These are phyloP conservation scores for Leptarthrus brevirostris DNA, from an alignment of 2,888 invertebrate genomes.

Conservation along the genomic window DNA sequence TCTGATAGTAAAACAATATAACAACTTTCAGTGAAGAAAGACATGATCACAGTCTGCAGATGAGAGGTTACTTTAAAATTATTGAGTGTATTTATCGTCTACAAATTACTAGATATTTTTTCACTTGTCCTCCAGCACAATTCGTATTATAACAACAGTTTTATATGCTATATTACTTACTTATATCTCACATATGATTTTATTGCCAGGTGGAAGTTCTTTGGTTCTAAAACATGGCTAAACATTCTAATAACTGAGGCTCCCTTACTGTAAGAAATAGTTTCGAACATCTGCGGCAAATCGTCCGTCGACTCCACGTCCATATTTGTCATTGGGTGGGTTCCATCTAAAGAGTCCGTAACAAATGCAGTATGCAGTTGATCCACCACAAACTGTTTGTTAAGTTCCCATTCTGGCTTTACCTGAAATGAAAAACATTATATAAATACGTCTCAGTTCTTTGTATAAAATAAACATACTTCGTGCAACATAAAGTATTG, in stretches of 20 bases:
- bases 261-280: slow-evolving; percentile 77
- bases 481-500: slow-evolving; percentile 75
- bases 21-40: too few relatives aligned
- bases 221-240: slow-evolving; percentile 71
- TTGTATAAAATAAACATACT: too few relatives aligned
- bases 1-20: too few relatives aligned
- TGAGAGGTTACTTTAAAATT: too few relatives aligned
- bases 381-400: slow-evolving; percentile 77
- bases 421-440: too few relatives aligned
- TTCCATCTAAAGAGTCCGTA: slow-evolving; percentile 70
- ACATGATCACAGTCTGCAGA: too few relatives aligned
- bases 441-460: neutral
- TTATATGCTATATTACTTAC: too few relatives aligned
- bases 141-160: too few relatives aligned
- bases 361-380: slow-evolving; percentile 75
- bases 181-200: slow-evolving; percentile 68
- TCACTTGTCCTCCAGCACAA: too few relatives aligned
- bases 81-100: too few relatives aligned
- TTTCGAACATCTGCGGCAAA: slow-evolving; percentile 74
- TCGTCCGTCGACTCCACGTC: slow-evolving; percentile 71
- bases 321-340: slow-evolving; percentile 72
- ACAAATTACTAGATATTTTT: too few relatives aligned
- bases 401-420: slow-evolving; percentile 75
- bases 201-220: slow-evolving; percentile 70
- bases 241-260: slow-evolving; percentile 77